Percentiles rank a stretch among this genome's conserved stretches.
These are phyloP conservation scores for Ramazzottius varieornatus DNA, from an alignment of 2,888 invertebrate genomes.

Conservation along the genomic window DNA sequence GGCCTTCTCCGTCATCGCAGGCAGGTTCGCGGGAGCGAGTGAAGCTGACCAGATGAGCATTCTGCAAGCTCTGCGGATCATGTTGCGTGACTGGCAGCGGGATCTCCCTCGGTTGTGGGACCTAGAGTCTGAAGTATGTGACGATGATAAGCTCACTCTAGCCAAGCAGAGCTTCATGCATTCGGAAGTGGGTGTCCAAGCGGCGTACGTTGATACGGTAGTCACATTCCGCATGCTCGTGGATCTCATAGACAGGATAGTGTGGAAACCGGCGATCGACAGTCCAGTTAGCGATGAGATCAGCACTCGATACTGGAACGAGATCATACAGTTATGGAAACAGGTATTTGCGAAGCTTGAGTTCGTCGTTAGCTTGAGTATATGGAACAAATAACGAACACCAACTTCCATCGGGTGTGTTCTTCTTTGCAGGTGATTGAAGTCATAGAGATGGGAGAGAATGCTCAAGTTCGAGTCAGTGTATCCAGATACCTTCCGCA, in stretches of 20 bases:
- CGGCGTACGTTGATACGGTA: neutral
- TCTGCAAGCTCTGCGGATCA: neutral
- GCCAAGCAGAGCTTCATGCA: neutral
- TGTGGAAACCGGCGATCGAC: neutral
- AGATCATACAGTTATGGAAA: neutral
- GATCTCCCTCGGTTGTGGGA: neutral
- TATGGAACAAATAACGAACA: too few species aligned
- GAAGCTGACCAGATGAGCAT: neutral
- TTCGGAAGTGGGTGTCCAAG: neutral
- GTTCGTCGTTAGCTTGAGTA: too few species aligned
- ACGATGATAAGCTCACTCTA: neutral
- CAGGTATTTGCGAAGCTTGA: too few species aligned
- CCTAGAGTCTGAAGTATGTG: neutral
- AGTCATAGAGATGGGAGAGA: too few species aligned
- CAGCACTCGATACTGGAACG: neutral
- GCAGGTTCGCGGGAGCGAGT: neutral
- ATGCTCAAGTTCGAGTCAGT: too few species aligned
- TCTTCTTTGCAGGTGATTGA: too few species aligned
- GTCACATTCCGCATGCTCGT: neutral
- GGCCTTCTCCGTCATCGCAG: neutral
- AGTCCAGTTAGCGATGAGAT: neutral
- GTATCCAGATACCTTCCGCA: too few species aligned
- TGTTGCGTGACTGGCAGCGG: neutral
- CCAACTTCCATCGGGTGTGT: too few species aligned
- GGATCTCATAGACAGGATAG: neutral